These are phyloP conservation scores for Muraenolepis orangiensis DNA, from an alignment of 2,797 vertebrate species.

Conservation along the genomic window DNA sequence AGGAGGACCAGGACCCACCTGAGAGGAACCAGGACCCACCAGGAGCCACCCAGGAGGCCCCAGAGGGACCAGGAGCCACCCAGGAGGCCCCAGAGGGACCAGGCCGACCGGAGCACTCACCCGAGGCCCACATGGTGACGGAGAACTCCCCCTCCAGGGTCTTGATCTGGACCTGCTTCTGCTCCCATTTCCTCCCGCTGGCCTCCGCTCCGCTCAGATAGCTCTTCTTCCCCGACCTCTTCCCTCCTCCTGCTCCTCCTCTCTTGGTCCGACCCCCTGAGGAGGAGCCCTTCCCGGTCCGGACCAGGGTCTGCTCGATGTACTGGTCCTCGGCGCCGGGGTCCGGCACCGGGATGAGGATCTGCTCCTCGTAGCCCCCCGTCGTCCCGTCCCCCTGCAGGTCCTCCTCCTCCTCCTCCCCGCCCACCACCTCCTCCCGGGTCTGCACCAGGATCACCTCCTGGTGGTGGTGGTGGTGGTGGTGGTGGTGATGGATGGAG, in stretches of 20 bases:
- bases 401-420: constrained; percentile 93
- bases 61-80: no score
- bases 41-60: no score
- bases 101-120: constrained; percentile 80
- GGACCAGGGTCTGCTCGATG: constrained; percentile 94
- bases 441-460: constrained; percentile 99
- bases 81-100: no score
- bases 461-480: constrained; percentile 75
- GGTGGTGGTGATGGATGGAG: constrained; percentile 84
- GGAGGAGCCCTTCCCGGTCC: constrained; percentile 90
- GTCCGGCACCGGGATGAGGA: constrained; percentile 94
- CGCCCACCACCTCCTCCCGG: constrained; percentile 96
- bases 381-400: constrained; percentile 71
- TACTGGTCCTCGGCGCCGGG: constrained; percentile 94
- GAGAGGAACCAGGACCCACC: no score
- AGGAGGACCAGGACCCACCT: no score
- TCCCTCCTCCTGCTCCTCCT: constrained; percentile 82
- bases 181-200: constrained; percentile 93
- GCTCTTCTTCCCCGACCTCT: constrained; percentile 93
- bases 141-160: constrained; percentile 98
- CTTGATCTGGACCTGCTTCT: constrained; percentile 99
- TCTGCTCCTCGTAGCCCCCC: constrained; percentile 95
- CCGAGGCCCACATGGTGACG: constrained; percentile 99
- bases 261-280: constrained; percentile 85
- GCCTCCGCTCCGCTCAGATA: constrained; percentile 84